Conservation (phyloP, 2,113 vertebrate species). For the Budorcas taxicolor region DNA sequence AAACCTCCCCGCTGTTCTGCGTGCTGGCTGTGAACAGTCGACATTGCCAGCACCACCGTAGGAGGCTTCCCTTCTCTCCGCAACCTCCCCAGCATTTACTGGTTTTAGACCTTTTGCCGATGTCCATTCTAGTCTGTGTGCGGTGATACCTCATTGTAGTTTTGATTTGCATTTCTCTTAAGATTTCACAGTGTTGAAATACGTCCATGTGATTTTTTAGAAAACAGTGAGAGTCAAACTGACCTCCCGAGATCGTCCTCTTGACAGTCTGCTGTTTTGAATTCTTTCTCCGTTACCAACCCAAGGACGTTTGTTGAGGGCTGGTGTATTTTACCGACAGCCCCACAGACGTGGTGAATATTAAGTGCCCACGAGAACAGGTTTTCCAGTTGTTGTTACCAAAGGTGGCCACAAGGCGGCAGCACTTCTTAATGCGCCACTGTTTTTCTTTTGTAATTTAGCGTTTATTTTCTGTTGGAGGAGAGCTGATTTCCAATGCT, state of each 20-base stretch:
- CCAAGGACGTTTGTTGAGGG: not conserved
- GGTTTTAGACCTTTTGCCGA: not conserved
- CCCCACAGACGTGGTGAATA: not conserved
- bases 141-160: not conserved
- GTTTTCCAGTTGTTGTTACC: not conserved
- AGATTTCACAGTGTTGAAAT: not conserved
- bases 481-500: not conserved
- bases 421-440: not conserved
- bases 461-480: not conserved
- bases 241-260: not conserved
- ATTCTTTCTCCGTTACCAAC: not conserved
- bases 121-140: not conserved
- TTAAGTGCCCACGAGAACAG: not conserved
- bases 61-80: not conserved
- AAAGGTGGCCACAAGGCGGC: not conserved
- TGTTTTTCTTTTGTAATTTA: not conserved
- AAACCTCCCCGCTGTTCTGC: fast-evolving
- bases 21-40: not conserved
- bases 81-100: not conserved
- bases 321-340: not conserved
- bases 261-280: no score
- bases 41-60: not conserved
- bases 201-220: not conserved
- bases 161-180: not conserved
- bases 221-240: not conserved